Base-by-base conservation (phyloP, 2,797 vertebrate genomes). In the Zenarchopterus dispar region DNA sequence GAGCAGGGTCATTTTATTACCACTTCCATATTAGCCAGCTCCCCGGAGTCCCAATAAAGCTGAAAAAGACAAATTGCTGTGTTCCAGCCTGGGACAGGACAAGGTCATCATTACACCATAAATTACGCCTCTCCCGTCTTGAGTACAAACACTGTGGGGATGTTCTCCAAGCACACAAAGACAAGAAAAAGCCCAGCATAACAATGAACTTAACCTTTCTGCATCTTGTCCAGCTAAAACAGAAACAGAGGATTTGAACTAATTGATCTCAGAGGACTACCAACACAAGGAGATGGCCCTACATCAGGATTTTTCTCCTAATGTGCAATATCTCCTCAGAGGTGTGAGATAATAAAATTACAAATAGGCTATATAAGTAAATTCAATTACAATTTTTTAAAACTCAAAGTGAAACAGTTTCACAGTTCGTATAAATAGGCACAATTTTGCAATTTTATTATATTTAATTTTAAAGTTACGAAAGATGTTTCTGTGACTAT, bases 61-160 rank as follows among this genome's bases (percentile, higher is more conserved):
- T 75, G 75, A 78, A 76, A 56, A 80, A 79, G 80, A 87, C 72
- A 87, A 85, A 84, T 78, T 5, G 42, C 67, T 75, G 39, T 55
- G 65, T 70, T 80, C 70, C 65, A 82, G 63, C 55, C 46, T 66
- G 54, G 65, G 60, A 82, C 73, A 71, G 56, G 51, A 69, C 78
- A 81, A 82, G 84, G 82, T 84, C 80, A 77, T 74, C 64, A 82
- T 79, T 73, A 80, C 67, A 55, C 74, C 54, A 54, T 65, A 80
- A 84, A 82, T 81, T 67, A 70, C 8, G 8, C 49, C 60, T 59
- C 74, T 85, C 76, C 86, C 70, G 84, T 73, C 74, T 74, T 73
- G 51, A 76, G 54, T 76, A 67, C 53, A 62, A 80, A 77, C 47
- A 75, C 73, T 66, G 60, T 59, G 58, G 47, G 58, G 54, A 56